phyloP scores from a whole-genome alignment of 2,797 vertebrate species.

The Agapornis canus region DNA sequence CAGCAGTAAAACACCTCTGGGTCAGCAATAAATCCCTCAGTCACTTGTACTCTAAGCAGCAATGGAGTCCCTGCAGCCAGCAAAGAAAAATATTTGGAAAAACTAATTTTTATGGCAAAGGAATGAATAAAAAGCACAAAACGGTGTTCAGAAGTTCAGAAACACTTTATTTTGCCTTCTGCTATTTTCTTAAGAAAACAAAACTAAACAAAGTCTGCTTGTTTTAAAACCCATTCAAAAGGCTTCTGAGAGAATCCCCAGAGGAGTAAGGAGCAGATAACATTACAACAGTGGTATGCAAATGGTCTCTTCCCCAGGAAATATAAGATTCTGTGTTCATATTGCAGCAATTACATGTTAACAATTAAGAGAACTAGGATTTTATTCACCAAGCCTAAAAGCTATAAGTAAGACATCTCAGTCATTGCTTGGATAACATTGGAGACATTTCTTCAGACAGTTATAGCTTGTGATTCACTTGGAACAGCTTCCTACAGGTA shows the following conservation, averaged over 20 bases:
- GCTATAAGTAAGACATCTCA: conserved; percentile 46
- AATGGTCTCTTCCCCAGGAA: conserved; percentile 59
- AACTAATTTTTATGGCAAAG: background rate
- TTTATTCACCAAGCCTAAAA: conserved; percentile 47
- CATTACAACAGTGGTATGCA: conserved; percentile 53
- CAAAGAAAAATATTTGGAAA: background rate
- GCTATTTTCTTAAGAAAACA: conserved; percentile 66
- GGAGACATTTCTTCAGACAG: conserved; percentile 48
- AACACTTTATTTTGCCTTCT: conserved; percentile 64
- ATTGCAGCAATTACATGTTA: conserved; percentile 56
- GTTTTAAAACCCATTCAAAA: conserved; percentile 64
- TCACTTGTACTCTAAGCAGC: background rate
- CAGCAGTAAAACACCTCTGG: background rate
- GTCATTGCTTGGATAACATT: conserved; percentile 34
- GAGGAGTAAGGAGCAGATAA: conserved; percentile 42
- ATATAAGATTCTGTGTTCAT: conserved; percentile 38
- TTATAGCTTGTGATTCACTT: conserved; percentile 35
- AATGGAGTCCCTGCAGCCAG: background rate
- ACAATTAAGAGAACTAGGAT: conserved; percentile 45
- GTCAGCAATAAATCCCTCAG: background rate
- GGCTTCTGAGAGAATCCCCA: conserved; percentile 48
- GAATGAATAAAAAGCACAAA: conserved; percentile 47
- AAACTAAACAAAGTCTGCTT: conserved; percentile 57
- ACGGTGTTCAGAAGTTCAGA: conserved; percentile 58
- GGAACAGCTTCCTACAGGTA: conserved; percentile 41